phyloP scores from a whole-genome alignment of 1,140 invertebrate genomes.

The Drosophila erecta region DNA sequence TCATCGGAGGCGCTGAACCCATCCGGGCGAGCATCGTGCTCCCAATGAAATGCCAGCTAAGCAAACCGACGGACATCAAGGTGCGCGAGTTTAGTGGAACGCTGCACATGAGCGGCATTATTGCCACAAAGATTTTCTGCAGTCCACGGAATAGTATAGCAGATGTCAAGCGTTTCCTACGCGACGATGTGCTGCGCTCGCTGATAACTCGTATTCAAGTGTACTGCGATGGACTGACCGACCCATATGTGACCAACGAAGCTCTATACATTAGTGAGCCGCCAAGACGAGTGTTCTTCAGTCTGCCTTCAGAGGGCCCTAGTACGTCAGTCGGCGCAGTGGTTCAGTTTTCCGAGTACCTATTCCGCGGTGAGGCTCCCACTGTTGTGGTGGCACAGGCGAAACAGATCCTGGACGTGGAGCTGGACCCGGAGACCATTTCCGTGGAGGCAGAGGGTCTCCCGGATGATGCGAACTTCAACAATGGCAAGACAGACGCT shows the following conservation, averaged over 20 bases:
- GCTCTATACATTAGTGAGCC: conserved; percentile 75
- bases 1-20: conserved; percentile 17
- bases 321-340: not conserved
- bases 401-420: conserved; percentile 78
- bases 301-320: conserved; percentile 43
- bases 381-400: conserved; percentile 76
- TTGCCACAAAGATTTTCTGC: conserved; percentile 73
- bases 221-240: conserved; percentile 81
- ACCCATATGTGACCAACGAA: conserved; percentile 67
- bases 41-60: conserved; percentile 73
- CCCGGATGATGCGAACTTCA: conserved; percentile 65
- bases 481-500: conserved; percentile 2
- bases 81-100: conserved; percentile 71
- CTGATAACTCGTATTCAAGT: conserved; percentile 79
- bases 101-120: conserved; percentile 66
- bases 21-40: conserved; percentile 70
- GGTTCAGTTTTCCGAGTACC: conserved; percentile 80
- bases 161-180: conserved; percentile 76
- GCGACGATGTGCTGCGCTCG: conserved; percentile 79
- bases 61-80: conserved; percentile 54
- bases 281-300: conserved; percentile 77
- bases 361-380: conserved; percentile 79
- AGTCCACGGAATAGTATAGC: conserved; percentile 68
- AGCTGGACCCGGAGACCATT: conserved; percentile 69
- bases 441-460: conserved; percentile 65